Base-by-base conservation (phyloP, 1,140 invertebrate species). In the Pollicipes pollicipes region DNA sequence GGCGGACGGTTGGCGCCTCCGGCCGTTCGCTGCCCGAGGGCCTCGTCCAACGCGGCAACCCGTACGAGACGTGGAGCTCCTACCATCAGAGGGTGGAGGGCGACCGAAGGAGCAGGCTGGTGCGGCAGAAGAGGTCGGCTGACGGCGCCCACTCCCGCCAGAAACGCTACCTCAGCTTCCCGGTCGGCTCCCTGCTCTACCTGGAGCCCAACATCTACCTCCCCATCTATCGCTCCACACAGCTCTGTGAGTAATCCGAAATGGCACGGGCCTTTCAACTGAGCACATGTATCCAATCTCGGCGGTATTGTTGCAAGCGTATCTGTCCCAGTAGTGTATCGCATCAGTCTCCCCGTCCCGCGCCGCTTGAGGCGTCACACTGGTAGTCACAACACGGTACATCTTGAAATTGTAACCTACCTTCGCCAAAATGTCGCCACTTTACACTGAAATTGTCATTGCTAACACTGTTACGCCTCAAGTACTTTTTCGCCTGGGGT, bases 161-260 rank as follows among this genome's bases (percentile, higher is more conserved):
- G 0, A 35, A 58, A 35, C 32, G 68, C 26, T 69, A n/a, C 68
- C 68, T 69, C 29, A 37, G 26, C 32, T 69, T 69, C 68, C 68
- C 68, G 32, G 29, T n/a, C 0, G 68, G 68, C 10, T 69, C 68
- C 1, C 72, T 73, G 8, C 73, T 75, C 69, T 72, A 72, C 63
- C 68, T 75, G 64, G 71, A 69, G 27, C 75, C 75, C 6, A 70
- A 74, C 0, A 69, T 75, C 6, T 75, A 73, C 68, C 74, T 75
- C 27, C 75, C 75, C 30, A 67, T 75, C 29, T 58, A 58, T 21
- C 45, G 45, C 10, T 58, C 45, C 45, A 10, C 13, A 17, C 45
- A 58, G 45, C 45, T 58, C 13, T 58, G 45, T 58, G 35, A 35
- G 35, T 35, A 35, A 6, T 58, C n/a, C n/a, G n/a, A n/a, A n/a